These are phyloP conservation scores for Drosophila mayri DNA, from an alignment of 1,140 invertebrate species.

Conservation along the genomic window DNA sequence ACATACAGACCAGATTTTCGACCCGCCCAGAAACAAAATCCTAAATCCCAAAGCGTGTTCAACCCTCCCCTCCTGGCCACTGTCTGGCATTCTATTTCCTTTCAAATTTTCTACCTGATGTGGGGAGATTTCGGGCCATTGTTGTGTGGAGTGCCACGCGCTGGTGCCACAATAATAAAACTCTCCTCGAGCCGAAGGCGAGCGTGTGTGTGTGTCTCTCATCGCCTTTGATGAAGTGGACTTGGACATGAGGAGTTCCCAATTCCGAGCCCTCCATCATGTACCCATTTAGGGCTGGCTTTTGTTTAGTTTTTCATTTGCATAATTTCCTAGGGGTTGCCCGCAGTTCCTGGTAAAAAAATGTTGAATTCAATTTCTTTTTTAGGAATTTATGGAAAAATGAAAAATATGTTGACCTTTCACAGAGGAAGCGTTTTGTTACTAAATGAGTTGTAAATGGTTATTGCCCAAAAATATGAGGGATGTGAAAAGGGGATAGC, in stretches of 20 bases:
- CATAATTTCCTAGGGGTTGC: constrained; percentile 66
- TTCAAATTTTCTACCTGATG: constrained; percentile 42
- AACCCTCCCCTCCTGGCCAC: constrained; percentile 19
- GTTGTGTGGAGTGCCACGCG: constrained; percentile 70
- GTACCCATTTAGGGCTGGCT: constrained; percentile 24
- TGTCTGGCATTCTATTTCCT: constrained; percentile 58
- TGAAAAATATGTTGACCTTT: constrained; percentile 13
- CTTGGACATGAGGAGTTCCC: constrained; percentile 52
- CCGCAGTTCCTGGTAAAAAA: constrained; percentile 52
- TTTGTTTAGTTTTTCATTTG: constrained; percentile 70
- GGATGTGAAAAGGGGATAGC: constrained; percentile 7
- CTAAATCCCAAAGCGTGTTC: constrained; percentile 31
- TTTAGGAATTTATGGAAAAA: constrained; percentile 10
- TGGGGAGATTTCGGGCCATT: constrained; percentile 46
- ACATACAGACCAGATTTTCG: constrained; percentile 21
- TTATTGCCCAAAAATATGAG: constrained; percentile 4
- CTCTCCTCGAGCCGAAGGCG: constrained; percentile 53
- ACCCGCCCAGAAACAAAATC: constrained; percentile 13
- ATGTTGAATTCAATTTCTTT: constrained; percentile 48
- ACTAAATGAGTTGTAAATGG: constrained; percentile 31
- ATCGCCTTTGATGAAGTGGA: constrained; percentile 74
- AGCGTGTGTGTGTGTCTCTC: constrained; percentile 38
- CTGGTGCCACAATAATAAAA: constrained; percentile 45
- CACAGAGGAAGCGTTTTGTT: not conserved
- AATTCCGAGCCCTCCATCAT: constrained; percentile 18